These are phyloP conservation scores for Brachyhypopomus gauderio DNA, from an alignment of 2,113 vertebrate genomes.

Conservation along the genomic window DNA sequence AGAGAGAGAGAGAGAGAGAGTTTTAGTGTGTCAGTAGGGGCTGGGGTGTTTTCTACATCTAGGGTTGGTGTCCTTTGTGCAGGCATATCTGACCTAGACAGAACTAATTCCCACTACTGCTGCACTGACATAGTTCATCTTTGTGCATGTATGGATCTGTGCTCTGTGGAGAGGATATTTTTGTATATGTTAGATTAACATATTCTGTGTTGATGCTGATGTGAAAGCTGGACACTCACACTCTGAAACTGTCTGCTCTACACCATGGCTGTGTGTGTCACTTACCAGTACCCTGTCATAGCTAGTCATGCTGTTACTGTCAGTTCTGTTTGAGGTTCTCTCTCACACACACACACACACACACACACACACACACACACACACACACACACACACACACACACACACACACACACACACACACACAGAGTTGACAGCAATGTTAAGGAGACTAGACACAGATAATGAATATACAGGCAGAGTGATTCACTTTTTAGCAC, in stretches of 20 bases:
- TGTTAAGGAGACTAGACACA: neutral
- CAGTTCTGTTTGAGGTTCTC: neutral
- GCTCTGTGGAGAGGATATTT: neutral
- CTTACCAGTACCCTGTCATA: neutral
- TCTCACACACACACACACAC: no score
- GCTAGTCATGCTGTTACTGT: neutral
- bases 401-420: no score
- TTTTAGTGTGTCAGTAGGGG: conserved; percentile 1
- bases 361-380: conserved; percentile 6
- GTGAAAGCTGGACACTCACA: neutral
- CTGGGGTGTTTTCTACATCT: conserved; percentile 22
- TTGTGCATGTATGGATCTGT: neutral
- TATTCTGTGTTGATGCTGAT: neutral
- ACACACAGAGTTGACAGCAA: neutral
- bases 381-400: neutral
- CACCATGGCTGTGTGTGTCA: neutral
- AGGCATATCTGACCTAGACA: conserved; percentile 34
- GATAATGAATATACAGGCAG: neutral
- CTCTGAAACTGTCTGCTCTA: neutral
- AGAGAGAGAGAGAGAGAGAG: neutral
- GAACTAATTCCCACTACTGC: conserved; percentile 29
- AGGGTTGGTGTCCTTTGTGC: conserved; percentile 24
- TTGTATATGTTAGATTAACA: neutral
- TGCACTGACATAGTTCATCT: neutral
- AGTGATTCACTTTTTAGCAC: conserved; percentile 2